Percentiles rank a stretch among this genome's conserved stretches.
Conservation (phyloP, 2,797 vertebrate species). For the Diplodus puntazzo region DNA sequence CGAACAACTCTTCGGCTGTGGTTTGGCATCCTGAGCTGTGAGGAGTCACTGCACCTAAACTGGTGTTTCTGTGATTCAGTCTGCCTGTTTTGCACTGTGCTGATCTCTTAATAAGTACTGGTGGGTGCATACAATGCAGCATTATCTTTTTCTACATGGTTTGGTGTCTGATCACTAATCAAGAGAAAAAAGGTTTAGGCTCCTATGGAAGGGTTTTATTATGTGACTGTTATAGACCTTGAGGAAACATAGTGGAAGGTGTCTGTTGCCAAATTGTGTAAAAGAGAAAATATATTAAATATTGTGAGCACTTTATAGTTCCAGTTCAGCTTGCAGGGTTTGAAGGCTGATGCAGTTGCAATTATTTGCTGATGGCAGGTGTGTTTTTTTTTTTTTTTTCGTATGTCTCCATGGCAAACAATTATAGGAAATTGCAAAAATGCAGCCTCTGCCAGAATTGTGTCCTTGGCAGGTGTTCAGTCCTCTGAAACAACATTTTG, state of each 20-base stretch:
- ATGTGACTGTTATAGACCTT: conserved; percentile 39
- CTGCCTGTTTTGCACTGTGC: conserved; percentile 27
- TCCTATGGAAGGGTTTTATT: conserved; percentile 20
- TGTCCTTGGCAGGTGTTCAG: conserved; percentile 30
- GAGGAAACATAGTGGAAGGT: conserved; percentile 25
- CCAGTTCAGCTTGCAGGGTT: conserved; percentile 24
- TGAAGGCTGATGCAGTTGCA: conserved; percentile 32
- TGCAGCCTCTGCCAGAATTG: conserved; percentile 31
- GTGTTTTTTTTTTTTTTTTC: neutral
- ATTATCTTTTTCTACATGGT: conserved; percentile 18
- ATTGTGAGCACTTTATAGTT: conserved; percentile 75
- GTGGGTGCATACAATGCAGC: conserved; percentile 15
- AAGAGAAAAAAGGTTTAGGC: conserved; percentile 25
- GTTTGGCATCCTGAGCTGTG: neutral
- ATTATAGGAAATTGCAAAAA: conserved; percentile 42
- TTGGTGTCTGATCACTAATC: conserved; percentile 7
- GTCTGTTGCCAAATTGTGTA: conserved; percentile 53
- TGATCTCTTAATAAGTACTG: conserved; percentile 25
- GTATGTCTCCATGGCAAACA: conserved; percentile 17
- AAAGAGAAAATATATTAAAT: conserved; percentile 44
- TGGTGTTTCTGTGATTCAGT: conserved; percentile 21
- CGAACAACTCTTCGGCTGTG: conserved; percentile 24
- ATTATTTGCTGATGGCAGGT: conserved; percentile 22
- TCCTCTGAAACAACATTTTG: conserved; percentile 22
- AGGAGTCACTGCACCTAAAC: conserved; percentile 16